Evolutionary conservation across 2,888 invertebrate species (phyloP), one percentile per base, ranked within the genome.

Genomic region (Petrolisthes manimaculis): DNA sequence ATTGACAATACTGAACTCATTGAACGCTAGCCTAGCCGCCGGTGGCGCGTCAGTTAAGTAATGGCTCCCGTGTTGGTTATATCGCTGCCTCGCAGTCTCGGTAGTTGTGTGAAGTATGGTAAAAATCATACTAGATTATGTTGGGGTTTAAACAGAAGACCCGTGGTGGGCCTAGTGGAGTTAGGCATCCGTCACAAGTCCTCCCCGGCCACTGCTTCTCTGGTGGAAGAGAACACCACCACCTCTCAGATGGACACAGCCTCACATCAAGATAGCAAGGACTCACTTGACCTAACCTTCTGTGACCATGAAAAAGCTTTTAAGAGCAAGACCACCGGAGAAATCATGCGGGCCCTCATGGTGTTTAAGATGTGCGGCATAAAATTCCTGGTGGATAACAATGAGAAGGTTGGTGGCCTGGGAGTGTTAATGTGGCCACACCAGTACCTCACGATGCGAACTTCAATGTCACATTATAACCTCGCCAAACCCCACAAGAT

Each of bases 321-420:
- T 94, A 97, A 97, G 93, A 98, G 98, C 94, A 99, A 99, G 94
- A 97, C 97, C 92, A 98, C 97, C 92, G 95, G 95, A 94, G 98
- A 99, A 94, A 95, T 99, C 92, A 93, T 98, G 84, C 95, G 99
- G 91, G 98, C 97, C 74, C 96, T 97, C 93, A 92, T 98, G 92
- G 98, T 99, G 92, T 98, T 98, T 94, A 95, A 96, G 93, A 94
- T 99, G 93, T 98, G 98, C 94, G 96, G 97, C 88, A 94, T 96
- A 92, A 95, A 96, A 92, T 96, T 95, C 93, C 94, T 99, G 92
- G 98, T 99, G 91, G 96, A 97, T 93, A 95, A 98, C 94, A 98
- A 98, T 93, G 96, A 95, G 94, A 95, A 96, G 97, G 98, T 98
- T 94, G 95, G 92, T 85, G 80, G 83, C 87, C 74, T 71, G 56